phyloP scores from a whole-genome alignment of 30 jellyfish, hydroid and myxozoan genomes.

The Hydra vulgaris region DNA sequence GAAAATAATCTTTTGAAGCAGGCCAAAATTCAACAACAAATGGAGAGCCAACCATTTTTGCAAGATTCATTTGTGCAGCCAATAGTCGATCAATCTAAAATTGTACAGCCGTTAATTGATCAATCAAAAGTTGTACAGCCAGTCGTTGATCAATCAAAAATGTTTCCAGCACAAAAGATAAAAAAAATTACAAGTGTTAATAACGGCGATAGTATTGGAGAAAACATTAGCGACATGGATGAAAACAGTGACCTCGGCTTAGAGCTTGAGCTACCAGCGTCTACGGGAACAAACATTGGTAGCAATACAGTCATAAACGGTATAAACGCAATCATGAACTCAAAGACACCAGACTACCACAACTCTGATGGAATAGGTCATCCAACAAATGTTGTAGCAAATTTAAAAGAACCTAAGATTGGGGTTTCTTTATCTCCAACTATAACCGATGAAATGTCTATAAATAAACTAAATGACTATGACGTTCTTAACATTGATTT shows the following conservation, averaged over 20 bases:
- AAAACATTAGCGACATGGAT: conserved; percentile 23
- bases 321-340: neutral
- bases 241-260: conserved; percentile 1
- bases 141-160: neutral
- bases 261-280: neutral
- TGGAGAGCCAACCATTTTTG: neutral
- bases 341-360: neutral
- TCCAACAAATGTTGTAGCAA: neutral
- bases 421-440: conserved; percentile 25
- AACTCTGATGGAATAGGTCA: neutral
- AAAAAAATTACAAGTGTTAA: neutral
- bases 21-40: neutral
- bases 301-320: neutral
- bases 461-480: conserved; percentile 70
- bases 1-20: neutral
- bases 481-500: conserved; percentile 76
- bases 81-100: neutral
- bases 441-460: conserved; percentile 50
- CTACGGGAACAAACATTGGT: conserved; percentile 12
- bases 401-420: conserved; percentile 5
- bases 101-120: neutral
- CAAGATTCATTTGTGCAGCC: neutral
- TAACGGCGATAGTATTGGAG: conserved; percentile 34
- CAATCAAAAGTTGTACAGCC: neutral
- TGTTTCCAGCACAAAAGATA: neutral